Base-by-base conservation (phyloP, 2,888 invertebrate genomes). In the Megastigmus dorsalis region DNA sequence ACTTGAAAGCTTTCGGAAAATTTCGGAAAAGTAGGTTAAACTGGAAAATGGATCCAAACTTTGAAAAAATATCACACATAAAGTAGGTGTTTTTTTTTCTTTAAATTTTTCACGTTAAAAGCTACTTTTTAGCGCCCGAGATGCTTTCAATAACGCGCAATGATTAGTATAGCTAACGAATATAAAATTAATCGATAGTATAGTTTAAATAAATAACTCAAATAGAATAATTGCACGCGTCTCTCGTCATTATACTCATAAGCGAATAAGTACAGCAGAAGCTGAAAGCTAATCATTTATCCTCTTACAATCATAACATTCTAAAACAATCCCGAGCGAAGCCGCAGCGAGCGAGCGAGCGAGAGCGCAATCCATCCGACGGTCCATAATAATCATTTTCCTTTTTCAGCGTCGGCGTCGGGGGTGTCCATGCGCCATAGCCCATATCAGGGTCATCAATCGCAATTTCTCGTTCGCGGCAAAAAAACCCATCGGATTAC, bases 371-470 rank as follows among this genome's bases (percentile, higher is more conserved):
- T 48, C n/a, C 26, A 26, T 3, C 43, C 55, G 10, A 2, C n/a
- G 7, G 45, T 30, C 33, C 43, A 45, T 59, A 63, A 74, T 69
- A 65, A 74, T 59, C n/a, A 65, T 69, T 74, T 74, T 63, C 68
- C 69, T 36, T 52, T 63, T 68, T 63, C 38, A 50, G 54, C 26
- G 50, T 38, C 63, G 28, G 26, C 38, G 28, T 26, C 45, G 28
- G 7, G 30, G 41, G 18, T 28, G n/a, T 13, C 59, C n/a, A n/a
- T n/a, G 26, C 54, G 20, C 52, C 52, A n/a, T n/a, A 50, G 23
- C 36, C 28, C 10, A 41, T 69, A 74, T 69, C 74, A 54, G 50
- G 55, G 55, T 62, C 75, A 75, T 75, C 75, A 75, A 75, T 75
- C 75, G 75, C 66, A 70, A 75, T 70, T 70, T 66, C 66, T 70